Evolutionary conservation across 2,797 vertebrate genomes (phyloP).

Genomic region (Fringilla coelebs): DNA sequence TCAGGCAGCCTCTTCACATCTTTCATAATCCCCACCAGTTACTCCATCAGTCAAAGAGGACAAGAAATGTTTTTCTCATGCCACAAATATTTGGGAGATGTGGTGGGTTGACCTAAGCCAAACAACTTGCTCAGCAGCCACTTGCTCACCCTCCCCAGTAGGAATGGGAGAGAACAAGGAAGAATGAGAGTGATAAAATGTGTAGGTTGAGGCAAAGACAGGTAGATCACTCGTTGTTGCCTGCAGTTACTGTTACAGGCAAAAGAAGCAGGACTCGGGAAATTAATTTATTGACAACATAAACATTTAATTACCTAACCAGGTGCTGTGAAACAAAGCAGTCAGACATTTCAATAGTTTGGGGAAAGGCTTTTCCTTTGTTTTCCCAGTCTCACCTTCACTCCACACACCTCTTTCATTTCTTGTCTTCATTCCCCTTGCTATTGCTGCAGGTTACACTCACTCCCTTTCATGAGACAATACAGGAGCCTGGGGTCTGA

Average conservation of each 20-base stretch:
- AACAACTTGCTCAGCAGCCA: neutral
- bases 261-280: neutral
- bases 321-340: neutral
- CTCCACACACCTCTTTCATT: neutral
- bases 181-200: neutral
- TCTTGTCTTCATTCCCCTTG: neutral
- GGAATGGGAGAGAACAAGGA: neutral
- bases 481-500: neutral
- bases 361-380: neutral
- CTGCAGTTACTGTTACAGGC: neutral
- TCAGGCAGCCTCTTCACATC: neutral
- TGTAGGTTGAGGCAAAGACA: neutral
- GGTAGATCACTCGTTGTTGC: neutral
- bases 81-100: neutral
- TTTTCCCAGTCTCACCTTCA: neutral
- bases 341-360: neutral
- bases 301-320: neutral
- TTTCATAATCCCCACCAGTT: neutral
- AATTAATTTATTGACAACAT: neutral
- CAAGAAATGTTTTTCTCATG: neutral
- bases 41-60: neutral
- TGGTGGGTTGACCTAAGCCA: neutral
- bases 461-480: neutral
- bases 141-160: fast-evolving
- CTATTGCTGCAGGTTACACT: neutral